Base-by-base conservation (phyloP, 2,888 invertebrate species). In the Eubasilissa splendida region DNA sequence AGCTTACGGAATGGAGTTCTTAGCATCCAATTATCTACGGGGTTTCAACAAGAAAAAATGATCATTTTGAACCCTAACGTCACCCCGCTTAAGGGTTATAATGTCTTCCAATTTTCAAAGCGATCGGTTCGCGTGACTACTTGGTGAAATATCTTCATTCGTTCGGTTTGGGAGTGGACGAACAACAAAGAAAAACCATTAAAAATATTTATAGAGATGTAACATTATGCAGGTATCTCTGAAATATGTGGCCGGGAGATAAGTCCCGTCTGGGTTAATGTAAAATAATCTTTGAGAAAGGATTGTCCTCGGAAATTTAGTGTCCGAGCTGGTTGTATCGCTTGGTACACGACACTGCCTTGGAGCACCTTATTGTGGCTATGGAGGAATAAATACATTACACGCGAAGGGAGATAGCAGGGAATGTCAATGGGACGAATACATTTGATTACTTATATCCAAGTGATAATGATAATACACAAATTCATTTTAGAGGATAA, bases 171-270 rank as follows among this genome's bases (percentile, higher is more conserved):
- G 79, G 83, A 83, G 83, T 79, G 78, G 74, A 68, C 58, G 60
- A 33, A 78, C 78, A 83, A 83, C 83, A 84, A 82, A 84, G 83
- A 81, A 77, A 81, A 84, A 71, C 68, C 82, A 84, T 84, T 84
- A 84, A 84, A 84, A 81, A 84, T 84, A 84, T 84, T 84, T 84
- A 84, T 84, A 75, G 82, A 82, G 83, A 80, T 84, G 82, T 84
- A 82, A 81, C 81, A 82, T 82, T 84, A 81, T 82, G 83, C 81
- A 81, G 83, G 83, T 82, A 81, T 77, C 80, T 76, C 60, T 71
- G 80, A 80, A 70, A 76, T 77, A 73, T 80, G 60, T 59, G 73
- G 14, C 73, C 73, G 71, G 66, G 33, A 79, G 80, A 80, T 80
- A 80, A 80, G 76, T 71, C 71, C 76, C 10, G 14, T 59, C 42